phyloP scores from a whole-genome alignment of 2,888 invertebrate species.

The Bhutanitis thaidina region DNA sequence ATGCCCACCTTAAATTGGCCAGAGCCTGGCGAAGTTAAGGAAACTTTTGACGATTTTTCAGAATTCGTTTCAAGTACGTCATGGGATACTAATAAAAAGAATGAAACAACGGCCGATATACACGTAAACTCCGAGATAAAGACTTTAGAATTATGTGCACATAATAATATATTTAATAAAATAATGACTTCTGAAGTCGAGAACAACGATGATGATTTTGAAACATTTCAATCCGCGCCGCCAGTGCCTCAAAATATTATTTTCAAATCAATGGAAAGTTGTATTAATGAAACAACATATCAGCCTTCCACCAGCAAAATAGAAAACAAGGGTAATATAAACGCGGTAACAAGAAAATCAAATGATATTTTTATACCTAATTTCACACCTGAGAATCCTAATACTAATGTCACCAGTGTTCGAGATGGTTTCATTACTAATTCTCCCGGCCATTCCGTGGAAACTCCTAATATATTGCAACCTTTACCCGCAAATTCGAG shows the following conservation, averaged over 20 bases:
- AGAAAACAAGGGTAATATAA: slow-evolving; percentile 21
- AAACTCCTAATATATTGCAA: slow-evolving; percentile 43
- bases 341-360: slow-evolving; percentile 34
- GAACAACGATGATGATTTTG: slow-evolving; percentile 59
- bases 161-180: slow-evolving; percentile 6
- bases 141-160: slow-evolving; percentile 12
- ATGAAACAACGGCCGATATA: slow-evolving; percentile 11
- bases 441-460: slow-evolving; percentile 23
- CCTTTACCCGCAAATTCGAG: slow-evolving; percentile 40
- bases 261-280: slow-evolving; percentile 16
- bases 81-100: slow-evolving; percentile 36
- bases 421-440: slow-evolving; percentile 29
- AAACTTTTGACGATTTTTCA: slow-evolving; percentile 66
- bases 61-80: slow-evolving; percentile 57
- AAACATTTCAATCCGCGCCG: slow-evolving; percentile 69
- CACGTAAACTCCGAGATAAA: slow-evolving; percentile 9
- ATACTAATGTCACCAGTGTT: slow-evolving; percentile 27
- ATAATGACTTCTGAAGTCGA: slow-evolving; percentile 11
- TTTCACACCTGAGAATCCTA: slow-evolving; percentile 21
- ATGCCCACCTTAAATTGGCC: slow-evolving; percentile 75
- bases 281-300: slow-evolving; percentile 4
- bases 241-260: slow-evolving; percentile 29
- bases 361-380: slow-evolving; percentile 33
- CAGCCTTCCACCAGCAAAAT: slow-evolving; percentile 22
- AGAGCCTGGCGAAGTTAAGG: slow-evolving; percentile 70